These are phyloP conservation scores for Hydriomena furcata DNA, from an alignment of 2,888 invertebrate genomes.

Conservation along the genomic window DNA sequence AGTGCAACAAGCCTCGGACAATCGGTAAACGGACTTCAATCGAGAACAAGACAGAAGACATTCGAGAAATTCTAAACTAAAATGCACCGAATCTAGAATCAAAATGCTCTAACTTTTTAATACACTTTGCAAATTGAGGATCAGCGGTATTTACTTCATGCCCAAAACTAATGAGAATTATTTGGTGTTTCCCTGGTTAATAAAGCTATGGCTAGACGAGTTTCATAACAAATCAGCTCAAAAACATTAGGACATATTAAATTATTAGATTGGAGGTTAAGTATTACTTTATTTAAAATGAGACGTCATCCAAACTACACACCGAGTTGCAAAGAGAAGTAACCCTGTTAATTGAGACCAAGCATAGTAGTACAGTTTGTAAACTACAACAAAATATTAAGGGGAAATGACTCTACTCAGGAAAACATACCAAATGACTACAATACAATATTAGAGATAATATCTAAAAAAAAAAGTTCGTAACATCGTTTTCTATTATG, in stretches of 20 bases:
- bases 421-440: constrained; percentile 1
- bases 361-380: constrained; percentile 32
- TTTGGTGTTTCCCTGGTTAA: constrained; percentile 74
- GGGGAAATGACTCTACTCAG: constrained; percentile 3
- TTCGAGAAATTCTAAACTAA: constrained; percentile 77
- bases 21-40: constrained; percentile 50
- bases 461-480: not conserved
- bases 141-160: constrained; percentile 78
- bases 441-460: constrained; percentile 9
- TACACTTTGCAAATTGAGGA: constrained; percentile 53
- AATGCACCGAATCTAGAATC: constrained; percentile 75
- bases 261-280: constrained; percentile 21
- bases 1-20: constrained; percentile 54
- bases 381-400: constrained; percentile 6
- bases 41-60: constrained; percentile 61
- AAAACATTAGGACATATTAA: constrained; percentile 25
- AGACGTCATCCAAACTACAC: constrained; percentile 78
- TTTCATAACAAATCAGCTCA: constrained; percentile 43
- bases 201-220: constrained; percentile 76
- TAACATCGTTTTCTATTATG: not conserved
- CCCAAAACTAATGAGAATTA: constrained; percentile 79
- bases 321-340: constrained; percentile 35
- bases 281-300: constrained; percentile 57
- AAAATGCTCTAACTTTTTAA: constrained; percentile 46
- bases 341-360: constrained; percentile 23